Evolutionary conservation across 2,888 invertebrate species (phyloP).

Genomic region (Nysson spinosus): DNA sequence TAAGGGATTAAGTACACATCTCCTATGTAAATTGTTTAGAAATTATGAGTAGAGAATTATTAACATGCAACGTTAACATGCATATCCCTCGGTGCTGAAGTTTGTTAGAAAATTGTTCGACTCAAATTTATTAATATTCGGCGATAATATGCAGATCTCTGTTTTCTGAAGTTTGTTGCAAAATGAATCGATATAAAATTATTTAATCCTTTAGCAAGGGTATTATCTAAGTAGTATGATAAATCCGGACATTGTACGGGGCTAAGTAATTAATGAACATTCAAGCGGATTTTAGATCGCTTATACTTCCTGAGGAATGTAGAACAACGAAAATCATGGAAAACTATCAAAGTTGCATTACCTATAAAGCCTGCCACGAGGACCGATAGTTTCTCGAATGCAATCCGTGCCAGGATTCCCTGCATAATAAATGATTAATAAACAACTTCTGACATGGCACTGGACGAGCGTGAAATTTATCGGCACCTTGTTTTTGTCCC

Average conservation of each 20-base stretch:
- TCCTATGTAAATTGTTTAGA: too few relatives aligned
- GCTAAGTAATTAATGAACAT: background rate
- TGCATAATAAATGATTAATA: slow-evolving; percentile 66
- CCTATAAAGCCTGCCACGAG: slow-evolving; percentile 32
- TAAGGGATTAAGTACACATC: too few relatives aligned
- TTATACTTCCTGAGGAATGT: background rate
- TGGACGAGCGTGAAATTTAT: slow-evolving; percentile 58
- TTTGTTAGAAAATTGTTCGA: too few relatives aligned
- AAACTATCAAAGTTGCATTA: slow-evolving; percentile 55
- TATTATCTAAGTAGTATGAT: background rate
- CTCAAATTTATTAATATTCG: too few relatives aligned
- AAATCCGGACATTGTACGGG: background rate
- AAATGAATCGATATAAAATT: too few relatives aligned
- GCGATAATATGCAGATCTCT: too few relatives aligned
- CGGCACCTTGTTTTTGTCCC: slow-evolving; percentile 48
- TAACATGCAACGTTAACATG: too few relatives aligned
- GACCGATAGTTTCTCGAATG: slow-evolving; percentile 30
- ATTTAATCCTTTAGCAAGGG: too few relatives aligned
- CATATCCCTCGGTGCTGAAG: too few relatives aligned
- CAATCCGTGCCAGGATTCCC: slow-evolving; percentile 57
- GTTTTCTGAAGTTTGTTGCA: too few relatives aligned
- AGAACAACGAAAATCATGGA: background rate
- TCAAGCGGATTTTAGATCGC: background rate
- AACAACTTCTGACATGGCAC: slow-evolving; percentile 52
- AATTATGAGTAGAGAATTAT: too few relatives aligned